These are phyloP conservation scores for Dreissena rostriformis DNA, from an alignment of 1,140 invertebrate genomes.

Conservation along the genomic window DNA sequence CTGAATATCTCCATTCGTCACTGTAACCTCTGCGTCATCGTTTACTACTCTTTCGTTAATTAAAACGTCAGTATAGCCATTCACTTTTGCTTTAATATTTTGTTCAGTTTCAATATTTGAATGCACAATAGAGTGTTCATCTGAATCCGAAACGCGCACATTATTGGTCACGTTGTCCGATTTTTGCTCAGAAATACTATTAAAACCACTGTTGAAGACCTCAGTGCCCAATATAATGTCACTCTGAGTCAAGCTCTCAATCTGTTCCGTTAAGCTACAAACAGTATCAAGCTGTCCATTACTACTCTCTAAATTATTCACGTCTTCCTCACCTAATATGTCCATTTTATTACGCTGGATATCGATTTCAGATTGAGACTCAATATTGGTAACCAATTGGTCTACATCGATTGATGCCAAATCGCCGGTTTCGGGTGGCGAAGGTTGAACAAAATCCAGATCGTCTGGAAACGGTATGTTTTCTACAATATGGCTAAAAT, in stretches of 20 bases:
- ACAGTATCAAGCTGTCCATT: constrained; percentile 18
- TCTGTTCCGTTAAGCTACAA: constrained; percentile 43
- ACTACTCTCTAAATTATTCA: constrained; percentile 45
- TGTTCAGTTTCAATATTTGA: too few relatives aligned
- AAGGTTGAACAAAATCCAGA: background rate
- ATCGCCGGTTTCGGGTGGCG: background rate
- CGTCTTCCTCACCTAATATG: constrained; percentile 32
- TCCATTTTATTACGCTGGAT: constrained; percentile 33
- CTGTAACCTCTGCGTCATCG: too few relatives aligned
- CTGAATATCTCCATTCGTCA: too few relatives aligned
- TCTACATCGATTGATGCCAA: constrained; percentile 18
- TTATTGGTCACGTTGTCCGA: too few relatives aligned
- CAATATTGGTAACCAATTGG: constrained; percentile 8
- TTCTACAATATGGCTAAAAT: constrained; percentile 16
- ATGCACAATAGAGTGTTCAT: too few relatives aligned
- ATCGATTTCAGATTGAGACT: constrained; percentile 31
- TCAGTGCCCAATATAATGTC: background rate
- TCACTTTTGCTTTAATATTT: too few relatives aligned
- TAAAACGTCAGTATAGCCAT: too few relatives aligned
- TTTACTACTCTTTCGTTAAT: too few relatives aligned
- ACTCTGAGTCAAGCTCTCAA: constrained; percentile 25
- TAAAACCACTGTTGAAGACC: too few relatives aligned
- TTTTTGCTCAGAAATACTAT: too few relatives aligned
- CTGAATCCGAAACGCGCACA: too few relatives aligned
- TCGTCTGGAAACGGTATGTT: constrained; percentile 26